Evolutionary conservation across 2,888 invertebrate species (phyloP), one percentile per base, ranked within the genome.

Genomic region (Parthenolecanium corni): DNA sequence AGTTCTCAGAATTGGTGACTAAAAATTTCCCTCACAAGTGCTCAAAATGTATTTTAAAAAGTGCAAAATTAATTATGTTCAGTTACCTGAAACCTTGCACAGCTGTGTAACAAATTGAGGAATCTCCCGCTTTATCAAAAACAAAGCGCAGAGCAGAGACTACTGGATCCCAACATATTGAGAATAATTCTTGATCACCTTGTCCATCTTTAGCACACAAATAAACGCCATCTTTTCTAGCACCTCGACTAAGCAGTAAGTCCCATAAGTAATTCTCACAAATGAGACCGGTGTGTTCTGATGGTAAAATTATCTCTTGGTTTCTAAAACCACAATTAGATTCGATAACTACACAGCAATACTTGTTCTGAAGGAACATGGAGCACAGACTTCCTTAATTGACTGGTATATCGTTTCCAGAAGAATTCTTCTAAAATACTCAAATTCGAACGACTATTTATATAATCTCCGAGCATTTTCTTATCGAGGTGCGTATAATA

Each of bases 231-330:
- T 85, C 86, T 66, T 81, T 74, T 0, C 84, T 80, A 12, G 77
- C 76, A 0, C 92, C 92, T 68, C 96, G 82, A 2, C 91, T 78
- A 67, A 93, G 77, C 66, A 94, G 74, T 65, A 92, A 86, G 73
- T 97, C 95, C 97, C 97, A 98, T 66, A 94, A 74, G 76, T 98
- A 98, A 73, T 97, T 96, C 72, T 97, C 97, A 62, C 85, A 85
- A 0, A 98, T 91, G 0, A 89, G 74, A 0, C 98, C 98, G 0
- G 86, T 87, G 70, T 97, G 95, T 74, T 99, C 98, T 0, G 96
- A 93, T 0, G 98, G 98, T 96, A 99, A 97, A 14, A 98, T 89
- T 73, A 99, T 99, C 78, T 98, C 98, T 66, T 97, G 94, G 71
- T 80, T 83, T 73, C 92, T n/a, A 54, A 52, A 40, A 6, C n/a